phyloP scores from a whole-genome alignment of 2,797 vertebrate genomes.

The Centroberyx gerrardi region DNA sequence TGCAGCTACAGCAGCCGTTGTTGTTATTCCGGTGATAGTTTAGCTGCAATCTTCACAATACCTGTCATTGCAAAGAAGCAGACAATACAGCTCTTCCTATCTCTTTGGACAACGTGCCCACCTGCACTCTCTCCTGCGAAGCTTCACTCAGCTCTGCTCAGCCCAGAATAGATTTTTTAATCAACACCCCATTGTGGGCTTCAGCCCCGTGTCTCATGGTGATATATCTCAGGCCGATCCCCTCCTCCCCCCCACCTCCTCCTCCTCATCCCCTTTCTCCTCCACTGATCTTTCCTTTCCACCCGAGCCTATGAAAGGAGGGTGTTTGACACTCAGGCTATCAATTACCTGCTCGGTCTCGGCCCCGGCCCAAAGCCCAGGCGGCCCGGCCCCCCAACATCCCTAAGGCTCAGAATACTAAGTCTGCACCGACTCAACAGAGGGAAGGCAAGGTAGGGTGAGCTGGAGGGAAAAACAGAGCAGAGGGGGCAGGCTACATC shows the following conservation, averaged over 20 bases:
- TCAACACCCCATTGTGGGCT: constrained; percentile 68
- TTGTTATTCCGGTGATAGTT: constrained; percentile 39
- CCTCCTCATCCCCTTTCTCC: constrained; percentile 44
- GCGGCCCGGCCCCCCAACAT: constrained; percentile 37
- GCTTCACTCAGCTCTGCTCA: background rate
- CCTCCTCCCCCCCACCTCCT: constrained; percentile 17
- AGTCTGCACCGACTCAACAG: constrained; percentile 25
- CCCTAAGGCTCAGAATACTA: constrained; percentile 52
- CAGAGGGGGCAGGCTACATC: constrained; percentile 24
- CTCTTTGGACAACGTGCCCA: constrained; percentile 42
- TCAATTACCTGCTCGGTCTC: constrained; percentile 72
- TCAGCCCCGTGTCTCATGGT: constrained; percentile 39
- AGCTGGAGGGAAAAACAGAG: background rate
- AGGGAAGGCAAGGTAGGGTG: constrained; percentile 2
- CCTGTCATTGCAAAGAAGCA: constrained; percentile 39
- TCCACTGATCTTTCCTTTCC: constrained; percentile 57
- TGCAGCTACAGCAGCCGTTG: background rate
- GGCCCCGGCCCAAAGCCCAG: constrained; percentile 6
- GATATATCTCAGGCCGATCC: constrained; percentile 58
- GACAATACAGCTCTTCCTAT: constrained; percentile 44
- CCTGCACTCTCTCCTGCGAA: constrained; percentile 47
- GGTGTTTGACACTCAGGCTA: constrained; percentile 67
- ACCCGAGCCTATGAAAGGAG: constrained; percentile 55
- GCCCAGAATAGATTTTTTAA: constrained; percentile 67
- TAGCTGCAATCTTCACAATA: constrained; percentile 34